Conservation (phyloP, 2,113 vertebrate genomes). For the Sclerurus mexicanus region DNA sequence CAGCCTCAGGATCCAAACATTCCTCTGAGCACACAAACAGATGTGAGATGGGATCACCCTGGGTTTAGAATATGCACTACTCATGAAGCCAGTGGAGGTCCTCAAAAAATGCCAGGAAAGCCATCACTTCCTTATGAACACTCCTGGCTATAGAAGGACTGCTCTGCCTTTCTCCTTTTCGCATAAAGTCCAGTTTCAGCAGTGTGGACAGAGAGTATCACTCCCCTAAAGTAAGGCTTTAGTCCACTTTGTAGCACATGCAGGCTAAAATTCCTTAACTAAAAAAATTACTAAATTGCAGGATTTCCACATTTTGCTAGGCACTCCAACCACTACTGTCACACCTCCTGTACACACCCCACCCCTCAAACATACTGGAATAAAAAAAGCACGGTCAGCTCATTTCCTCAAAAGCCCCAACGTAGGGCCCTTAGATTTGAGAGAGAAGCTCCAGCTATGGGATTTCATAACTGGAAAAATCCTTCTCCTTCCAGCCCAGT, state of each 20-base stretch:
- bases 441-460: neutral
- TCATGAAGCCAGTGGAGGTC: neutral
- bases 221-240: neutral
- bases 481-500: neutral
- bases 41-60: neutral
- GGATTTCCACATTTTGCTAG: neutral
- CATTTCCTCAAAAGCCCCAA: neutral
- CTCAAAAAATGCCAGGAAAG: neutral
- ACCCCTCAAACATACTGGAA: neutral
- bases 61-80: neutral
- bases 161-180: neutral
- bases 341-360: neutral
- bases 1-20: neutral
- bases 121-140: neutral
- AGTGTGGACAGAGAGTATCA: neutral
- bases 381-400: neutral
- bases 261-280: neutral
- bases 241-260: neutral
- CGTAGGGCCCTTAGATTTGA: accelerated
- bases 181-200: neutral
- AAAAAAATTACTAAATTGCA: neutral
- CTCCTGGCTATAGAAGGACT: neutral
- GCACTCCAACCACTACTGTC: neutral
- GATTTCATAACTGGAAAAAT: neutral
- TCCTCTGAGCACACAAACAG: neutral